Conservation (phyloP, 2,797 vertebrate genomes). For the Megalops cyprinoides region DNA sequence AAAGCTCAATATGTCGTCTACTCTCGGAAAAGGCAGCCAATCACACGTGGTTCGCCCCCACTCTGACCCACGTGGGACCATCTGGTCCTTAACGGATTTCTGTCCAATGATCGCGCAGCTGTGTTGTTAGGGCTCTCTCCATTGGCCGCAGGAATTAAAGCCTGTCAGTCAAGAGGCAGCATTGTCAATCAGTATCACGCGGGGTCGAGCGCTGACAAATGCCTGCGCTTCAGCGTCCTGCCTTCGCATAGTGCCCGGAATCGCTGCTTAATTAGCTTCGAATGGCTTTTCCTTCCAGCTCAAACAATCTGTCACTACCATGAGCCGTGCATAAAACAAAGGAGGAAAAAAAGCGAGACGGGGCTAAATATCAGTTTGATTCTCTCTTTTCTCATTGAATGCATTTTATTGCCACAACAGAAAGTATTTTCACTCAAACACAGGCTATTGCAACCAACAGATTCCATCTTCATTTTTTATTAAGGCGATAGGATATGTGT, state of each 20-base stretch:
- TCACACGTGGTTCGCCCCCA: constrained; percentile 63
- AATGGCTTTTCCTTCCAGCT: constrained; percentile 96
- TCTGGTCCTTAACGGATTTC: constrained; percentile 47
- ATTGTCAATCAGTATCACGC: constrained; percentile 94
- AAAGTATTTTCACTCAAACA: constrained; percentile 76
- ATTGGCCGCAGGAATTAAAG: constrained; percentile 65
- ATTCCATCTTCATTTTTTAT: constrained; percentile 39
- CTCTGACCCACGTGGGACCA: constrained; percentile 76
- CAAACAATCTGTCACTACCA: constrained; percentile 97
- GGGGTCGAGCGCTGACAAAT: constrained; percentile 90
- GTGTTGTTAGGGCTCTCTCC: constrained; percentile 41
- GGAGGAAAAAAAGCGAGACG: constrained; percentile 80
- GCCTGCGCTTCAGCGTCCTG: constrained; percentile 85
- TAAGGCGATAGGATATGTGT: too few species aligned
- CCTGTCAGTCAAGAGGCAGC: constrained; percentile 73
- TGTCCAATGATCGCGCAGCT: constrained; percentile 63
- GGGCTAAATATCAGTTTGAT: constrained; percentile 96
- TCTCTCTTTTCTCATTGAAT: constrained; percentile 80
- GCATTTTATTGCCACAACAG: constrained; percentile 79
- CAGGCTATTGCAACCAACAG: constrained; percentile 61
- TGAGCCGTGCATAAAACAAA: constrained; percentile 89
- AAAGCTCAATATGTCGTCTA: too few species aligned
- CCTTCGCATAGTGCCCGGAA: constrained; percentile 89
- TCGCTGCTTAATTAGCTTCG: constrained; percentile 96
- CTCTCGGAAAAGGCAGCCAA: constrained; percentile 65